These are phyloP conservation scores for Mellilla xanthometata DNA, from an alignment of 2,888 invertebrate species.

Conservation along the genomic window DNA sequence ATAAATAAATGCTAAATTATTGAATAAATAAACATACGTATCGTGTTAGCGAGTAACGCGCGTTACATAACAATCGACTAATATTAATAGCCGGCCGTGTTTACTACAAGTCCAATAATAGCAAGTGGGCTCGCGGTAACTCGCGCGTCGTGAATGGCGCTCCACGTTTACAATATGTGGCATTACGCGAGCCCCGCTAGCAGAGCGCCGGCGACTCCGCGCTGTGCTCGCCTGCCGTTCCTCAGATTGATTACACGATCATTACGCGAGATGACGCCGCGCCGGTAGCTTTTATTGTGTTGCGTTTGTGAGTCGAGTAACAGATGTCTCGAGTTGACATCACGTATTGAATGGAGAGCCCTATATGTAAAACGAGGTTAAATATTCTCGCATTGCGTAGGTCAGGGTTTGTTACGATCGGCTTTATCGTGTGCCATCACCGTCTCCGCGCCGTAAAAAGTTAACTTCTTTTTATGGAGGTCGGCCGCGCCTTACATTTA, in stretches of 20 bases:
- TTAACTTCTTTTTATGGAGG: neutral
- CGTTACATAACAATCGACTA: slow-evolving; percentile 33
- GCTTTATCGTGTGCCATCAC: slow-evolving; percentile 9
- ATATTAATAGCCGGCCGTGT: slow-evolving; percentile 46
- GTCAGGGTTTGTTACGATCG: slow-evolving; percentile 12
- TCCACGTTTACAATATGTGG: slow-evolving; percentile 56
- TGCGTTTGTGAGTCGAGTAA: neutral
- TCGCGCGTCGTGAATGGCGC: slow-evolving; percentile 66
- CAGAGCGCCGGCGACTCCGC: slow-evolving; percentile 20
- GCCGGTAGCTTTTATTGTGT: neutral
- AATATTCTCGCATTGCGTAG: slow-evolving; percentile 9
- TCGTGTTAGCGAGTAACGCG: slow-evolving; percentile 26
- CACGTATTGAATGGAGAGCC: slow-evolving; percentile 4
- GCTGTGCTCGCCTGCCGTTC: too few species aligned
- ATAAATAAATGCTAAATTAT: slow-evolving; percentile 32
- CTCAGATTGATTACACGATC: slow-evolving; percentile 3
- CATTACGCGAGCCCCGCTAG: slow-evolving; percentile 15
- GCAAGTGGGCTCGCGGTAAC: slow-evolving; percentile 51
- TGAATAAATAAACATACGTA: slow-evolving; percentile 31
- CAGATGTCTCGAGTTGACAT: slow-evolving; percentile 1
- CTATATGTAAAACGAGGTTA: slow-evolving; percentile 9
- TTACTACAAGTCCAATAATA: slow-evolving; percentile 56
- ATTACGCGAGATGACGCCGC: neutral
- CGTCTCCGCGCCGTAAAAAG: slow-evolving; percentile 1
- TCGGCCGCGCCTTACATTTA: neutral